Percentiles rank a stretch among this genome's conserved stretches.
phyloP scores from a whole-genome alignment of 1,140 invertebrate genomes.

The Ladona fulva region DNA sequence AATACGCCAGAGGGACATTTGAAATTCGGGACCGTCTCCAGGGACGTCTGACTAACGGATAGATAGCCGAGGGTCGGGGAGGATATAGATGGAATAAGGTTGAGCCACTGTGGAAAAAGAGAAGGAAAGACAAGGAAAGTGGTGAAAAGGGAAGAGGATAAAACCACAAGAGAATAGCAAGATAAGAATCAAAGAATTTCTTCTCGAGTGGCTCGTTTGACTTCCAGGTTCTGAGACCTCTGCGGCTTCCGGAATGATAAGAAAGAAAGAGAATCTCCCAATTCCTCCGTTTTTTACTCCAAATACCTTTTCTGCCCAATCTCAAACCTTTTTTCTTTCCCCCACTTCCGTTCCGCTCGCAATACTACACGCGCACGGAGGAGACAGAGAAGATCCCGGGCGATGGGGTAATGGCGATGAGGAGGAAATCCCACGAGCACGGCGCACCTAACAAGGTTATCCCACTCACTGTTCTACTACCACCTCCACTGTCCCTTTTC shows the following conservation, averaged over 20 bases:
- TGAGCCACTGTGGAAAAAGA: not conserved
- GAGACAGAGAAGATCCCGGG: no score
- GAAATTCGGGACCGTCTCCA: not conserved
- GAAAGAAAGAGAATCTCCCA: no score
- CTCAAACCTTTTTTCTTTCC: no score
- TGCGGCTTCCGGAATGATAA: no score
- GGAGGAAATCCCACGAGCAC: not conserved
- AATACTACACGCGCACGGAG: no score
- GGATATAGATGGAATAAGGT: not conserved
- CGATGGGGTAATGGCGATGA: not conserved
- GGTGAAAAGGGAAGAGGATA: not conserved
- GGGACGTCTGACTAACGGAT: not conserved
- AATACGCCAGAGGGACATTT: not conserved
- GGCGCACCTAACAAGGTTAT: not conserved
- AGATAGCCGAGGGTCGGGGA: not conserved
- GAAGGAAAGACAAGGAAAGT: not conserved
- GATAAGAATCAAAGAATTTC: no score
- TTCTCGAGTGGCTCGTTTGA: no score
- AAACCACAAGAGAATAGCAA: not conserved
- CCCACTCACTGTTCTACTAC: not conserved
- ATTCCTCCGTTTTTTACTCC: no score
- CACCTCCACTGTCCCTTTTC: not conserved
- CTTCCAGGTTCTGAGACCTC: no score
- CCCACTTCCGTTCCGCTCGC: no score
- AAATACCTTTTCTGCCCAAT: no score